These are phyloP conservation scores for Erebia aethiops DNA, from an alignment of 2,888 invertebrate species.

Conservation along the genomic window DNA sequence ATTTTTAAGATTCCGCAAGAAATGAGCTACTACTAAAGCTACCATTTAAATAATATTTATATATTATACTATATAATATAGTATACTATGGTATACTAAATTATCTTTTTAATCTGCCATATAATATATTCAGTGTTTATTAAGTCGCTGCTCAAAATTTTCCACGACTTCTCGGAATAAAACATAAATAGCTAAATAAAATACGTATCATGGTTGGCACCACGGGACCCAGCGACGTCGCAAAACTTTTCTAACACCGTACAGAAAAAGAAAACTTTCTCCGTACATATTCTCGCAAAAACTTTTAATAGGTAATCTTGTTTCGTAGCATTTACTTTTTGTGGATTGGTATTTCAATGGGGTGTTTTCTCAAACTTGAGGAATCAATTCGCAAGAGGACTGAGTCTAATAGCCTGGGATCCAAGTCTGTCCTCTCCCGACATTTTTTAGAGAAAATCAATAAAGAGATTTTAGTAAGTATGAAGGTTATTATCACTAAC, in stretches of 20 bases:
- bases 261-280: background rate
- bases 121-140: background rate
- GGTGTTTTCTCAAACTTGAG: background rate
- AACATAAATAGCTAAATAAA: background rate
- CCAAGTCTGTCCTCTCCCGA: too few relatives aligned
- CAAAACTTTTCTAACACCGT: background rate
- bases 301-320: slow-evolving; percentile 5
- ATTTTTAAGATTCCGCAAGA: background rate
- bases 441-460: too few relatives aligned
- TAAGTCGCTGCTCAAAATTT: background rate
- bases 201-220: background rate
- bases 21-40: too few relatives aligned
- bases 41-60: too few relatives aligned
- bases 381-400: too few relatives aligned
- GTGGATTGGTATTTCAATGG: background rate
- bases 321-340: background rate
- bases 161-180: background rate
- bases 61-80: too few relatives aligned
- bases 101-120: too few relatives aligned
- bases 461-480: too few relatives aligned
- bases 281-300: background rate
- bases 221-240: background rate
- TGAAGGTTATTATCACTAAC: too few relatives aligned
- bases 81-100: too few relatives aligned
- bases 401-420: too few relatives aligned